Base-by-base conservation (phyloP, 2,888 invertebrate species). In the Nysson spinosus region DNA sequence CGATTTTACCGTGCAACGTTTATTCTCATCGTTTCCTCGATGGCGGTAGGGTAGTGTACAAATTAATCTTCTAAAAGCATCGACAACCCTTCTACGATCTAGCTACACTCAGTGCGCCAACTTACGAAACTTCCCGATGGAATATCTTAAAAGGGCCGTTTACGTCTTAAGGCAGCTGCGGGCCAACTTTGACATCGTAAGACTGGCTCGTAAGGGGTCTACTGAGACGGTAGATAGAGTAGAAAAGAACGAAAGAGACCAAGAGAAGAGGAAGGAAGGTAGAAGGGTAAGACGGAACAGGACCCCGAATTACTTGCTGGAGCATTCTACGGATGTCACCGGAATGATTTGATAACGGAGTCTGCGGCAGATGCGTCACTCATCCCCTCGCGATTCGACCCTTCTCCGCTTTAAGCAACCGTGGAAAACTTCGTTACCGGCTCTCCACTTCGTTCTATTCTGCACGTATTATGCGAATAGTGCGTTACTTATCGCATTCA, bases 41-140 rank as follows among this genome's bases (percentile, higher is more conserved):
- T 35, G 32, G 4, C 61, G 20, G 34, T 35, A 51, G 44, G 55
- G 49, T 30, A 42, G 39, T 39, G 66, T 58, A 60, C 63, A 72
- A 75, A 72, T 75, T 69, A 75, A 75, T 75, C 72, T 75, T 39
- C 69, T 72, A 75, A 72, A 75, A 69, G 75, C 75, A 64, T 60
- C 71, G 47, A 39, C 49, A 35, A 67, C 47, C 55, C 46, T 51
- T 30, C 44, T 37, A 5, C 35, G 44, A 20, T 17, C 19, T 6
- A 26, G 22, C 47, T 32, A 39, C 34, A 43, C 49, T 30, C 40
- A 32, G 35, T 22, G 50, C 34, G 40, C 11, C 22, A 54, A 57
- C 70, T 71, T 71, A 58, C 62, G 67, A 58, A 71, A 71, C 70
- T 71, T 58, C 50, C 35, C 19, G 50, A 17, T 40, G 39, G 49